Base-by-base conservation (phyloP, 2,797 vertebrate genomes). In the Aselliscus stoliczkanus region DNA sequence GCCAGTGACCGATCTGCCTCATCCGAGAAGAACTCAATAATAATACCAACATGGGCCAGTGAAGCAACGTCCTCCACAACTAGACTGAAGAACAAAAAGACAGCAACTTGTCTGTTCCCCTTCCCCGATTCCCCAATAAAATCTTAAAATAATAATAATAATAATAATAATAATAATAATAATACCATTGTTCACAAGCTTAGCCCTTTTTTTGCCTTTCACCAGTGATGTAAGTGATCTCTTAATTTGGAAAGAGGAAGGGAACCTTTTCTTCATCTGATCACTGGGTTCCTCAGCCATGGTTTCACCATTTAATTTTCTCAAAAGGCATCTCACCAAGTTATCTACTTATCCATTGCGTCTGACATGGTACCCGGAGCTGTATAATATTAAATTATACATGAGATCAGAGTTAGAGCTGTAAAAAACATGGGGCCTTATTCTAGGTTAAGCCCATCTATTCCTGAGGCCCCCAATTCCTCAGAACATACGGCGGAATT, bases 351-450 rank as follows among this genome's bases (percentile, higher is more conserved):
- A 37, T 27, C 5, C 56, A 42, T 80, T 94, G 87, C 72, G 88
- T 90, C 62, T 81, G 76, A 84, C 47, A 54, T 18, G 58, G 52
- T n/a, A 23, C 72, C 44, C 93, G 42, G 52, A 86, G 31, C 47
- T 69, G 15, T 37, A 29, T 84, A 42, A 50, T 11, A 80, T 88
- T 93, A 84, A 92, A 88, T 92, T 75, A 80, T 31, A 95, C 82
- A 54, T 75, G 52, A 96, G 77, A 56, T 79, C 42, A 88, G 87
- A 88, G 27, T 94, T 60, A 93, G 82, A 60, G 25, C 52, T 90
- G 17, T 64, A 64, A 86, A 83, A 95, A 76, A 27, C 34, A 87
- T 8, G 42, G 42, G n/a, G 31, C 23, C 54, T 47, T 29, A 73
- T 58, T 97, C 54, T 88, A 34, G 76, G 37, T 90, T 70, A 81